Percentiles rank a stretch among this genome's conserved stretches.
Evolutionary conservation across 2,113 vertebrate genomes (phyloP).

Genomic region (Gobius niger): DNA sequence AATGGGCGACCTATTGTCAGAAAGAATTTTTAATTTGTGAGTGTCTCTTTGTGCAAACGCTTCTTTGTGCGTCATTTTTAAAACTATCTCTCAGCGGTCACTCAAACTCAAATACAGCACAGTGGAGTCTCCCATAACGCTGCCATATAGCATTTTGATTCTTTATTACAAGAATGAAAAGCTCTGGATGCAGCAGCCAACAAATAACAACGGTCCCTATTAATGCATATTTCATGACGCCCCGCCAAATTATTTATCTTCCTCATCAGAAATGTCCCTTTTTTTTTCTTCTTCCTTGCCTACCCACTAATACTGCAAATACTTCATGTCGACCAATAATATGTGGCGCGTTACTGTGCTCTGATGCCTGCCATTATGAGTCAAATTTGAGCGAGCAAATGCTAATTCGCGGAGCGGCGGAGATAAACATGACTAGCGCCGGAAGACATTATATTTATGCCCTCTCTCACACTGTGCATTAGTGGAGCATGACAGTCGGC

Average conservation of each 20-base stretch:
- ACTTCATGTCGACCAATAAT: constrained; percentile 55
- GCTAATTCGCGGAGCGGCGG: constrained; percentile 65
- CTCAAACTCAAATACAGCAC: not conserved
- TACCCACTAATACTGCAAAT: constrained; percentile 72
- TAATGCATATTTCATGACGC: constrained; percentile 71
- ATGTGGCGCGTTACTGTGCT: constrained; percentile 34
- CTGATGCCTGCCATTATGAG: constrained; percentile 61
- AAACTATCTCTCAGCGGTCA: not conserved
- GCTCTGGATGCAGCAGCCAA: constrained; percentile 45
- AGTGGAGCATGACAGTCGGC: constrained; percentile 70
- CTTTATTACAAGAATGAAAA: constrained; percentile 53
- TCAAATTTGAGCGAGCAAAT: constrained; percentile 67
- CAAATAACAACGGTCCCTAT: constrained; percentile 59
- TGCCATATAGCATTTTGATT: constrained; percentile 34
- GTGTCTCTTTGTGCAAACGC: not conserved
- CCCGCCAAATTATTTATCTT: constrained; percentile 59
- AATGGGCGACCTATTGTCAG: not conserved
- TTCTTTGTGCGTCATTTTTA: not conserved
- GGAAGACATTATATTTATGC: constrained; percentile 65
- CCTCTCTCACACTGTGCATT: constrained; percentile 64
- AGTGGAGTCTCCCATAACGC: constrained; percentile 5
- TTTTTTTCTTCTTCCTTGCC: constrained; percentile 20
- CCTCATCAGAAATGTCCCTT: constrained; percentile 51
- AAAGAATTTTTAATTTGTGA: not conserved
- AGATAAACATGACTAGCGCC: constrained; percentile 67